Base-by-base conservation (phyloP, 2,888 invertebrate species). In the Meiosimyza platycephala region DNA sequence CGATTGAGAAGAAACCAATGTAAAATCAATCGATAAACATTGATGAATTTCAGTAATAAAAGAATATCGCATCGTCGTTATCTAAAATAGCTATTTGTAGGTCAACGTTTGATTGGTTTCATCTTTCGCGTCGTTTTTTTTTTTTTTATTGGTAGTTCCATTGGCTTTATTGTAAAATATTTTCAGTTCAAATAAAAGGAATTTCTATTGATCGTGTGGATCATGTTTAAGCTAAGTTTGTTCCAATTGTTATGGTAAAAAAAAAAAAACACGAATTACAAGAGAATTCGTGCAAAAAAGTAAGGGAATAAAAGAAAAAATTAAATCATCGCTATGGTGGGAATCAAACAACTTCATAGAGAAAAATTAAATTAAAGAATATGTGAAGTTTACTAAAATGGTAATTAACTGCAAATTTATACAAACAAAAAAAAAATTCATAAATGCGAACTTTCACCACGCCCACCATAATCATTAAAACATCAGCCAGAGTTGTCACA, bases 361-460 rank as follows among this genome's bases (percentile, higher is more conserved):
- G 18, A 13, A 15, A 9, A 15, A 52, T 60, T 60, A 28, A 13
- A 28, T n/a, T 60, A 40, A 12, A 1, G 15, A 33, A 48, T 18
- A 47, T 63, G 7, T 16, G 48, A 63, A 47, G 40, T 15, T 48
- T 63, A 16, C 18, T 63, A 9, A 16, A n/a, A 12, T n/a, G n/a
- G n/a, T 65, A 65, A 65, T 28, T 52, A 22, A 52, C 33, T 51
- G 52, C 18, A 16, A 52, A 51, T 52, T 65, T 65, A 65, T 52
- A 52, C 52, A 52, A 28, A 48, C 12, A 22, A 64, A 16, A 12
- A 33, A 28, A 22, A 22, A 22, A 22, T 22, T 2, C 28, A 28
- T 28, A 28, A 50, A 51, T 16, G 64, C 16, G 47, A 64, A 64
- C 64, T 64, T 64, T 64, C 64, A 64, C 64, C 62, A 62, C 62